phyloP scores from a whole-genome alignment of 1,140 invertebrate genomes.

The Chymomyza costata region DNA sequence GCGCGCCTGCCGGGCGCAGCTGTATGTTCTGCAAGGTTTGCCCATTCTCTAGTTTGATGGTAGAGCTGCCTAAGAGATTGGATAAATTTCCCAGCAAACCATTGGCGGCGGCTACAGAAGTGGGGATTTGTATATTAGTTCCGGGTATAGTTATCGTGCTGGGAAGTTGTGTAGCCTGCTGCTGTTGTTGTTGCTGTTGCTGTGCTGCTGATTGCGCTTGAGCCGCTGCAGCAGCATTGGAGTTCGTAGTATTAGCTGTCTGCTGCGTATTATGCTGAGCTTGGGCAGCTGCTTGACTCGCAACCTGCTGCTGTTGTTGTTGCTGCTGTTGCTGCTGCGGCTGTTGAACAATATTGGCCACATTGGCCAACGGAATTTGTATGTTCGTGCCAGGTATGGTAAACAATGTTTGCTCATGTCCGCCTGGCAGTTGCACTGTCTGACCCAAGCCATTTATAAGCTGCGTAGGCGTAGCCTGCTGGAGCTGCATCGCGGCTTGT shows the following conservation, averaged over 20 bases:
- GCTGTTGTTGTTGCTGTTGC: constrained; percentile 8
- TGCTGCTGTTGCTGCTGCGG: constrained; percentile 44
- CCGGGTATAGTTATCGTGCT: constrained; percentile 78
- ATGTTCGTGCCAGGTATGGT: constrained; percentile 79
- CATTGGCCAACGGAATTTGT: constrained; percentile 77
- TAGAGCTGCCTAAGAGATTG: constrained; percentile 38
- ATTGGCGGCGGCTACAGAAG: constrained; percentile 67
- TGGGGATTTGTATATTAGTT: constrained; percentile 79
- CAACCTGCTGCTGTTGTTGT: constrained; percentile 19
- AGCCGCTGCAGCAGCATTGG: background rate
- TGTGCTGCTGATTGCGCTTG: constrained; percentile 1
- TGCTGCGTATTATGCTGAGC: background rate
- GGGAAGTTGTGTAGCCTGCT: constrained; percentile 50
- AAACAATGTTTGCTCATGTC: constrained; percentile 77
- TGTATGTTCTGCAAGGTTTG: constrained; percentile 77
- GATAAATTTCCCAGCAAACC: constrained; percentile 53
- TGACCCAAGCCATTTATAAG: constrained; percentile 79
- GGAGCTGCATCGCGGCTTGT: background rate
- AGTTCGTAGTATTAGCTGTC: background rate
- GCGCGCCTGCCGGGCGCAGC: constrained; percentile 76
- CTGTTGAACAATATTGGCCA: constrained; percentile 56
- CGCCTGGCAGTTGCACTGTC: constrained; percentile 78
- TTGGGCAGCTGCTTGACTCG: background rate
- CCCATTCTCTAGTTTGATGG: constrained; percentile 64
- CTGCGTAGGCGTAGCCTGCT: constrained; percentile 61